Conservation (phyloP, 64 coral and sea anemone species). For the Anthopleura sola region DNA sequence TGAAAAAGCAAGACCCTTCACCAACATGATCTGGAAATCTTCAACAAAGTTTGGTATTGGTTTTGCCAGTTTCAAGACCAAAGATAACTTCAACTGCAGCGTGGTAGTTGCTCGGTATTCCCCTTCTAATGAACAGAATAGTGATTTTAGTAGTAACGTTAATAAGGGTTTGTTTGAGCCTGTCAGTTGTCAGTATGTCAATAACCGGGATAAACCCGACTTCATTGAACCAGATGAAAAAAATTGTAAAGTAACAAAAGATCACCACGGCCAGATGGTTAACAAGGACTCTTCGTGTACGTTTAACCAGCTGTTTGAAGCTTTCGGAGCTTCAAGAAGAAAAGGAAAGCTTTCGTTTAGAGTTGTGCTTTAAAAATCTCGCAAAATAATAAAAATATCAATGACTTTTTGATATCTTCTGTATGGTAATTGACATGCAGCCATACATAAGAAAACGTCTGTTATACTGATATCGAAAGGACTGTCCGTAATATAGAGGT, state of each 20-base stretch:
- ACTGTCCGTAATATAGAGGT: no score
- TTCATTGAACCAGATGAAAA: slow-evolving; percentile 2
- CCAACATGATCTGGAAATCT: slow-evolving; percentile 33
- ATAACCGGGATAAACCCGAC: slow-evolving; percentile 7
- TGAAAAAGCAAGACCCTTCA: slow-evolving; percentile 12
- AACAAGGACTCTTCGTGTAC: slow-evolving; percentile 10
- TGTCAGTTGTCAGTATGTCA: slow-evolving; percentile 12
- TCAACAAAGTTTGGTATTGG: slow-evolving; percentile 11
- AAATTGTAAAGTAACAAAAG: neutral
- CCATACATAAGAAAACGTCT: neutral
- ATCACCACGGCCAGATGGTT: slow-evolving; percentile 20
- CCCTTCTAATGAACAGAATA: neutral
- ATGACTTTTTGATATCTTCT: neutral
- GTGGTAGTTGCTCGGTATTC: slow-evolving; percentile 23
- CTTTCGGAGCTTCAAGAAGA: slow-evolving; percentile 16
- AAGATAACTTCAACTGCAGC: slow-evolving; percentile 8
- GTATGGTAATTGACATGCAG: neutral
- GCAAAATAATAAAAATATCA: neutral
- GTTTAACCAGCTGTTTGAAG: neutral
- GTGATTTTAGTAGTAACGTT: slow-evolving; percentile 4
- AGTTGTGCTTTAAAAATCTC: slow-evolving; percentile 4
- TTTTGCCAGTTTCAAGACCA: slow-evolving; percentile 14
- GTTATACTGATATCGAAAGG: neutral
- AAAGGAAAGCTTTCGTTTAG: slow-evolving; percentile 20
- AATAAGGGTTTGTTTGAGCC: slow-evolving; percentile 14